phyloP scores from a whole-genome alignment of 2,888 invertebrate genomes.

The Prosapia bicincta region DNA sequence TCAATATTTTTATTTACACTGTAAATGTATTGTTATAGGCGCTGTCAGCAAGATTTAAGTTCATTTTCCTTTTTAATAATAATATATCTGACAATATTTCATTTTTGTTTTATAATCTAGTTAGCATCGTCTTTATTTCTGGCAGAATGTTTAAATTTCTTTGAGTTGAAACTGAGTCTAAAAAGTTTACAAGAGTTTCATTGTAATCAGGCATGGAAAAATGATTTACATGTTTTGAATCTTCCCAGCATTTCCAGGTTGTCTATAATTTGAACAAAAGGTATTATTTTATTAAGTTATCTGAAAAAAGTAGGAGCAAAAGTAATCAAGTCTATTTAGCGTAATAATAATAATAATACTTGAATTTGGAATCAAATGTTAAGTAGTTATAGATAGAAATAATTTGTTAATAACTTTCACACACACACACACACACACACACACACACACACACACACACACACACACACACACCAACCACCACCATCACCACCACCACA shows the following conservation, averaged over 20 bases:
- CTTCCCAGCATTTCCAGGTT: conserved; percentile 68
- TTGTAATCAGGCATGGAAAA: conserved; percentile 62
- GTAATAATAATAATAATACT: too few species aligned
- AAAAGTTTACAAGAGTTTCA: conserved; percentile 56
- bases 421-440: too few species aligned
- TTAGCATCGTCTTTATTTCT: conserved; percentile 12
- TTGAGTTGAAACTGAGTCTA: conserved; percentile 14
- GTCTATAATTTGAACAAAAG: conserved; percentile 49
- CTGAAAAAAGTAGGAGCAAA: neutral
- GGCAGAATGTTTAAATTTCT: neutral
- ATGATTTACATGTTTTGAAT: conserved; percentile 71
- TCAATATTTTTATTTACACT: too few species aligned
- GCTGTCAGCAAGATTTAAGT: too few species aligned
- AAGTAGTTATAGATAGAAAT: too few species aligned
- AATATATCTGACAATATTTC: too few species aligned
- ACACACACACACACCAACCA: too few species aligned
- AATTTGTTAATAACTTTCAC: neutral
- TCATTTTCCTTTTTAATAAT: too few species aligned
- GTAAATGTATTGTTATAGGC: too few species aligned
- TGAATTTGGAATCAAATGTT: too few species aligned
- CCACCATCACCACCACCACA: too few species aligned
- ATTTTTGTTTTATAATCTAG: conserved; percentile 8
- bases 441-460: too few species aligned
- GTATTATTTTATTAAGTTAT: neutral
- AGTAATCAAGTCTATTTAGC: neutral